Base-by-base conservation (phyloP, 1,140 invertebrate species). In the Pachyrhynchus sulphureomaculatus region DNA sequence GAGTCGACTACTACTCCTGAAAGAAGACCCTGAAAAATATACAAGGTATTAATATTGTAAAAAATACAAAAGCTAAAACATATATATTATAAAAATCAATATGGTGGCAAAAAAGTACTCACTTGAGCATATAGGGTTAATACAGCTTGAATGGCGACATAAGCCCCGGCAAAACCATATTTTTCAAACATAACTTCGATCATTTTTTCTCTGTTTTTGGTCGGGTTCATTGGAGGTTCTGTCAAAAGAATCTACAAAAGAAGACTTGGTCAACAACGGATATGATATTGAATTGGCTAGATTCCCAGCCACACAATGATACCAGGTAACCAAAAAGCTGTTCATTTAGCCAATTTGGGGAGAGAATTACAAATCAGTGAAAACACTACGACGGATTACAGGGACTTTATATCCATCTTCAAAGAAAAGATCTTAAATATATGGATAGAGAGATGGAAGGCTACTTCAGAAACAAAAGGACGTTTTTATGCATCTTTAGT, bases 111-210 rank as follows among this genome's bases (percentile, higher is more conserved):
- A 10, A 23, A 18, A 20, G n/a, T 17, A 52, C 58, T 65, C 64
- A 76, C 75, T 67, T 99, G 97, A 57, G 98, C 97, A 77, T 99
- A 99, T 23, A 99, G 80, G 1, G 98, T 99, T 18, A 99, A 80
- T 41, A 99, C 96, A 32, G 98, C 98, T 78, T 98, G 95, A 54
- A 99, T 97, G 18, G 97, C 97, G 66, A 99, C 91, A 71, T 98
- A 98, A 17, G 93, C 88, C 62, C 94, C 93, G 77, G 93, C 88
- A 78, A 99, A 99, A 21, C 89, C 87, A 75, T 99, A 99, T 74
- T 96, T 96, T 79, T 99, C 98, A 81, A 99, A 99, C 97, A 99
- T 99, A 6, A 96, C 95, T 84, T 99, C 93, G 68, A 99, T 92
- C 95, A 99, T 98, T 80, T 96, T 98, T 80, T 99, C 93, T 58